These are phyloP conservation scores for Laspeyria flexula DNA, from an alignment of 2,888 invertebrate species.

Conservation along the genomic window DNA sequence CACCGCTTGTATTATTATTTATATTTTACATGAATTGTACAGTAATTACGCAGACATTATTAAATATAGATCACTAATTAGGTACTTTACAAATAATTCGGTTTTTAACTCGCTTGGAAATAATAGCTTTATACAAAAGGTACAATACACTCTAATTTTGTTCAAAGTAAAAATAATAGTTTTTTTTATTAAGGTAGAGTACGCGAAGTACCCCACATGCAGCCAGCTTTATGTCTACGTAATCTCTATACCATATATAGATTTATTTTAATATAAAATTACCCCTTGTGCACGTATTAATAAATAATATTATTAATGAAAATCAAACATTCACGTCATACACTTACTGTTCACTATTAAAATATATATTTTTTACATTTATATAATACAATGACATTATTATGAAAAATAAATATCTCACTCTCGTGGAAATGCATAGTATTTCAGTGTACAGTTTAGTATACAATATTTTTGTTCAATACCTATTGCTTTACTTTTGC, in stretches of 20 bases:
- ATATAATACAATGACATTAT: slow-evolving; percentile 57
- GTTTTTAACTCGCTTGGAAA: background rate
- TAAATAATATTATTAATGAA: slow-evolving; percentile 35
- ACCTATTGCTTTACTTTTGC: slow-evolving; percentile 18
- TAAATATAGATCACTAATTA: background rate
- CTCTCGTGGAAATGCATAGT: slow-evolving; percentile 63
- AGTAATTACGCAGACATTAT: slow-evolving; percentile 24
- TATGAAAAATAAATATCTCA: slow-evolving; percentile 69
- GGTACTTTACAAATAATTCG: background rate
- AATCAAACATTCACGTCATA: slow-evolving; percentile 36
- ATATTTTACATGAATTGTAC: slow-evolving; percentile 12
- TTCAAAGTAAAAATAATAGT: no score
- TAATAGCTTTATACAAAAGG: background rate
- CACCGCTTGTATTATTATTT: slow-evolving; percentile 11
- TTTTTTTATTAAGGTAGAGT: no score
- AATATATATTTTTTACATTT: slow-evolving; percentile 48
- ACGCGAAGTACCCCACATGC: no score
- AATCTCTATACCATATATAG: slow-evolving; percentile 13
- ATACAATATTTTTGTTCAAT: slow-evolving; percentile 47
- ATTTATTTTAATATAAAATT: slow-evolving; percentile 41
- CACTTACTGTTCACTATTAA: slow-evolving; percentile 64
- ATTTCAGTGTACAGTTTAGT: slow-evolving; percentile 48
- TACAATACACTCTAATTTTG: no score
- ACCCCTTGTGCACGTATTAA: slow-evolving; percentile 52
- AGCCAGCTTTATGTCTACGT: slow-evolving; percentile 17